Evolutionary conservation across 2,797 vertebrate genomes (phyloP), one percentile per base, ranked within the genome.

Genomic region (Alectoris magna): DNA sequence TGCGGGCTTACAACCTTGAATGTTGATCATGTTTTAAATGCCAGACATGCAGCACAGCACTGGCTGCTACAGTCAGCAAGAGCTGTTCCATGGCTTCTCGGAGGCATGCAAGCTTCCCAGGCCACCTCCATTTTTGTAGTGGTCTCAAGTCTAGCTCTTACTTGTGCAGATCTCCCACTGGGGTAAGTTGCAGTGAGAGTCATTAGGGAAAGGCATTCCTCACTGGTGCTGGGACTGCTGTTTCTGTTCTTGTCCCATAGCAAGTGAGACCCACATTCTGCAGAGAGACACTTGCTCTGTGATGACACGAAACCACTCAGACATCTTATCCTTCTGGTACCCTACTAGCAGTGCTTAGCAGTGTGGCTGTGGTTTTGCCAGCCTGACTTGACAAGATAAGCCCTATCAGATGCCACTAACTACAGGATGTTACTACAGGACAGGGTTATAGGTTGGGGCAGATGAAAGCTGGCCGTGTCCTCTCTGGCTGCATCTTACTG

Each of bases 31-130:
- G 31, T 60, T 92, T 72, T 51, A 91, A 77, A 31, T 0, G 0
- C 44, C 58, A 66, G 46, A 39, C 2, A 1, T 77, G 13, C 38
- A 39, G 48, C 0, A 0, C 6, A 0, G 1, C 0, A 0, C 38
- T 51, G 46, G 44, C 0, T 4, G 58, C 31, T 67, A 11, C 4
- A 48, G 73, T n/a, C 1, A 0, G 34, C 59, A 29, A 0, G 2
- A 38, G 34, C 51, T 70, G 44, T 84, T 26, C 73, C 67, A 17
- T 14, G 1, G 0, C 46, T 6, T 0, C 80, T 76, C 5, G 4
- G 74, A 80, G 44, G 9, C 4, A 1, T 15, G 22, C 10, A 68
- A 3, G 11, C 23, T 68, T 27, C 41, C 26, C 38, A 26, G 48
- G 36, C 55, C 16, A 44, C 29, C 9, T 87, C 49, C 39, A 2